Percentiles rank a stretch among this genome's conserved stretches.
Evolutionary conservation across 2,888 invertebrate genomes (phyloP).

Genomic region (Luperina nickerlii): DNA sequence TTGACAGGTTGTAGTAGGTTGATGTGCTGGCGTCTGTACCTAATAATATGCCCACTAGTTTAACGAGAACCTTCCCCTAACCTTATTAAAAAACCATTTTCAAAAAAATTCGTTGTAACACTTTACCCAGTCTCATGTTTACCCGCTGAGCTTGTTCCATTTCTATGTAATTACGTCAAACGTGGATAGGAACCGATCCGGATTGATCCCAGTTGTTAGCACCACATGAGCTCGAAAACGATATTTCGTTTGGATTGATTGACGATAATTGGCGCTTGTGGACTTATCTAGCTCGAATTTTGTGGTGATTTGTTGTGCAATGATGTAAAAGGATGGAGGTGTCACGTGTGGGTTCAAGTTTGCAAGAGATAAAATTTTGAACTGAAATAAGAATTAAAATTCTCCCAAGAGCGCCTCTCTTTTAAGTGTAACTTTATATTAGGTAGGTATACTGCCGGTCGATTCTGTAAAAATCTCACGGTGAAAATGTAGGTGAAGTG

Average conservation of each 20-base stretch:
- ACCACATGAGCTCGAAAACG: constrained; percentile 45
- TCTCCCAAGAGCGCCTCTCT: neutral
- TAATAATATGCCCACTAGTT: neutral
- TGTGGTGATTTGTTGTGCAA: constrained; percentile 17
- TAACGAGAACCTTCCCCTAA: neutral
- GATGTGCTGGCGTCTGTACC: too few relatives aligned
- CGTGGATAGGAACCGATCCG: constrained; percentile 26
- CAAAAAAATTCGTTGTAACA: neutral
- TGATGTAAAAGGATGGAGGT: constrained; percentile 1
- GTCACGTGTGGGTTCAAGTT: neutral
- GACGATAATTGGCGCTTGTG: constrained; percentile 32
- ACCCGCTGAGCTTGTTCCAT: constrained; percentile 17
- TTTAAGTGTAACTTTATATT: neutral
- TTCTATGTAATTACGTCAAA: constrained; percentile 51
- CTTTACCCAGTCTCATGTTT: constrained; percentile 3
- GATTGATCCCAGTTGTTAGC: constrained; percentile 57
- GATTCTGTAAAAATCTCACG: too few relatives aligned
- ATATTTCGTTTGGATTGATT: constrained; percentile 54
- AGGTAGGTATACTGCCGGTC: neutral
- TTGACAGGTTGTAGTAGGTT: too few relatives aligned
- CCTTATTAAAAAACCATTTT: neutral
- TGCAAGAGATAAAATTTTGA: neutral
- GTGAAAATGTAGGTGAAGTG: too few relatives aligned
- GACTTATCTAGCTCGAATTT: constrained; percentile 35
- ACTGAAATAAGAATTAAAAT: neutral